These are phyloP conservation scores for Gallirallus australis DNA, from an alignment of 2,797 vertebrate species.

Conservation along the genomic window DNA sequence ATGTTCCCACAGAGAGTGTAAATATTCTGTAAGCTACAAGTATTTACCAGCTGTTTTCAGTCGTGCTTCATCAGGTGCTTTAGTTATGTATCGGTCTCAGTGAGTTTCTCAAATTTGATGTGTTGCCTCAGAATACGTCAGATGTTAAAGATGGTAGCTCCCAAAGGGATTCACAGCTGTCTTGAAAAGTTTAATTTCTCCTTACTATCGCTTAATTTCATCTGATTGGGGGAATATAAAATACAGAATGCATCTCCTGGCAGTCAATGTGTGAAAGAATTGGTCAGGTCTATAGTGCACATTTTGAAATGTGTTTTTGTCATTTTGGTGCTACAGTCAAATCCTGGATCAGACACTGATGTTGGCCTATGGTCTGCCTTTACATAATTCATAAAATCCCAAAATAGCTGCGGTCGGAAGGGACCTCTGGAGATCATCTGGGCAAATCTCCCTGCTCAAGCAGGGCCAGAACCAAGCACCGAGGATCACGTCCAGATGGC, in stretches of 20 bases:
- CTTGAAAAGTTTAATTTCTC: slow-evolving; percentile 61
- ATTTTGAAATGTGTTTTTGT: background rate
- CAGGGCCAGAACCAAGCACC: background rate
- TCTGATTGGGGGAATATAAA: slow-evolving; percentile 6
- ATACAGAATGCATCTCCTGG: background rate
- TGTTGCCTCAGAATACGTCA: slow-evolving; percentile 30
- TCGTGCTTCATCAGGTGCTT: background rate
- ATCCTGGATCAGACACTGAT: background rate
- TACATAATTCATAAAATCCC: background rate
- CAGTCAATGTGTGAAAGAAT: slow-evolving; percentile 3
- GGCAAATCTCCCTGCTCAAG: background rate
- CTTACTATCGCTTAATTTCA: slow-evolving; percentile 53
- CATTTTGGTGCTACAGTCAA: background rate
- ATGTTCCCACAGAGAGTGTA: background rate
- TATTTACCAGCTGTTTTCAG: background rate
- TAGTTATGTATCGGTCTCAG: slow-evolving; percentile 36
- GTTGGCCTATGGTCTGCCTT: background rate
- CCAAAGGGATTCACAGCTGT: slow-evolving; percentile 12
- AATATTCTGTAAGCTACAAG: background rate
- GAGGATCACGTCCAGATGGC: rapidly evolving
- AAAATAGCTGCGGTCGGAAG: background rate
- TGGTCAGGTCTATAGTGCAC: background rate
- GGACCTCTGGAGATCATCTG: background rate
- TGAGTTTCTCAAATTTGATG: slow-evolving; percentile 53
- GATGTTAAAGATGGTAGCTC: slow-evolving; percentile 35